Evolutionary conservation across 2,888 invertebrate species (phyloP).

Genomic region (Choristoneura rosaceana): DNA sequence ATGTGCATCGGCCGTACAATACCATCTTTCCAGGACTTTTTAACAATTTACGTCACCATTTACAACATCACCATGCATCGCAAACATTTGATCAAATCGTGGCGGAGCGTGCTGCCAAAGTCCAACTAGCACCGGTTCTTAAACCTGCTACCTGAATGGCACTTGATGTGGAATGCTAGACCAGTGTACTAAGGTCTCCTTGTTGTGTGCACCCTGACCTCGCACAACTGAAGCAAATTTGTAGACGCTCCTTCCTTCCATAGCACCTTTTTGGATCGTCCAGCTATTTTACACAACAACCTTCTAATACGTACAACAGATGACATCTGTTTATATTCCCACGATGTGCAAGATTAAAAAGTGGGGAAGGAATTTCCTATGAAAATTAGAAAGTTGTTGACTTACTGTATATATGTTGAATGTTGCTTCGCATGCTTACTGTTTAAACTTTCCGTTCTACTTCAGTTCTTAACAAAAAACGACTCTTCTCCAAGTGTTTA

Average conservation of each 20-base stretch:
- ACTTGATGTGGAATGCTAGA: constrained; percentile 80
- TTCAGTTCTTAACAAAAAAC: constrained; percentile 11
- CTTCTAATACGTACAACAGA: constrained; percentile 50
- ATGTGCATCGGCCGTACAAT: background rate
- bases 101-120: constrained; percentile 78
- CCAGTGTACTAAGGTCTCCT: constrained; percentile 65
- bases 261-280: constrained; percentile 84
- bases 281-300: constrained; percentile 69
- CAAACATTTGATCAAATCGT: constrained; percentile 58
- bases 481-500: constrained; percentile 5
- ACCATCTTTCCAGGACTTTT: background rate
- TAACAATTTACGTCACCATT: constrained; percentile 2
- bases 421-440: constrained; percentile 73
- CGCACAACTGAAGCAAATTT: constrained; percentile 71
- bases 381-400: constrained; percentile 67
- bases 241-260: constrained; percentile 85
- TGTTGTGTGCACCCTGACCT: constrained; percentile 79
- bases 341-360: background rate
- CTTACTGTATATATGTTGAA: constrained; percentile 56
- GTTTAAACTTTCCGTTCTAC: constrained; percentile 65
- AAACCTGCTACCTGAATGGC: constrained; percentile 72
- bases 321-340: constrained; percentile 53
- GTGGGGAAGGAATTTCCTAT: constrained; percentile 49
- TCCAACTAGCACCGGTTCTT: constrained; percentile 68
- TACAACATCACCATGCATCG: constrained; percentile 44